Evolutionary conservation across 2,888 invertebrate genomes (phyloP), one percentile per base, ranked within the genome.

Genomic region (Thecophora atra): DNA sequence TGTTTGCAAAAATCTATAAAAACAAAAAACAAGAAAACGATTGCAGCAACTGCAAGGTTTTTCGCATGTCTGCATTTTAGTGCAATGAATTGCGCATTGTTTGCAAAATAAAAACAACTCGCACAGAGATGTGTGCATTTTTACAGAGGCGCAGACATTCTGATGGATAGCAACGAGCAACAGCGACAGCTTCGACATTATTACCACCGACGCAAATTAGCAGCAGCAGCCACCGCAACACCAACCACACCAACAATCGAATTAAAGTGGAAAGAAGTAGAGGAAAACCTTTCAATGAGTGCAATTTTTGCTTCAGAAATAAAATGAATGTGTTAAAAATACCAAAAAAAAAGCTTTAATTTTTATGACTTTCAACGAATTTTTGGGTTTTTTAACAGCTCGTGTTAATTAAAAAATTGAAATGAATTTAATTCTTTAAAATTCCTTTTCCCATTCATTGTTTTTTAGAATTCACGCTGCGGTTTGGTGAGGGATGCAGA

Each of bases 61-160:
- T 62, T 62, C 62, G 62, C 62, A 37, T 62, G 62, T 62, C 62
- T 62, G 62, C 15, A 62, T 28, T 37, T 26, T n/a, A 47, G 47
- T 47, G 47, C 47, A 47, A n/a, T 47, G 17, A 37, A 37, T 37
- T 26, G 37, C 19, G 62, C 62, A 62, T 62, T 62, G 62, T 62
- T 26, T 62, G 62, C 62, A 62, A 62, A 62, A 37, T 8, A 37
- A 62, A n/a, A 37, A 19, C 19, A 62, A 62, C 28, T 37, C 37
- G 37, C 11, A 37, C 2, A 37, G 6, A 37, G 7, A 6, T 37
- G 11, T 37, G 11, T 6, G 11, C 2, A 37, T 37, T 8, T 11
- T 8, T 37, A 37, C 6, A 37, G 37, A 37, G 62, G 62, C 37
- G 62, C 62, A 62, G 62, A 62, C 62, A 62, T 62, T 62, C 62